phyloP scores from a whole-genome alignment of 2,888 invertebrate species.

The Molanna angustata region DNA sequence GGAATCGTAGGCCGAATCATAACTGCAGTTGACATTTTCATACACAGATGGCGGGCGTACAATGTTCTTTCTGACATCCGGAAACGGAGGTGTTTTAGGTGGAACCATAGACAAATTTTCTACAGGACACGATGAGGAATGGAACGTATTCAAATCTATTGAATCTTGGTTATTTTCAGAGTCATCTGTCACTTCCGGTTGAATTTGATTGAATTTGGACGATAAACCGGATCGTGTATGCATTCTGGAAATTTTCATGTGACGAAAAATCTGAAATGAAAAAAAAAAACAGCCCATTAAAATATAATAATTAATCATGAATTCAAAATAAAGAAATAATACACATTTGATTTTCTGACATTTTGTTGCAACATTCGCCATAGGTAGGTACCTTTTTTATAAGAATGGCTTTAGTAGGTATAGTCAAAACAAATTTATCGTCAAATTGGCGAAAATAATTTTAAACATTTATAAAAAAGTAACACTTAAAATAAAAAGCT shows the following conservation, averaged over 20 bases:
- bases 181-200: not conserved
- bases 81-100: conserved; percentile 20
- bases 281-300: too few species aligned
- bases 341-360: too few species aligned
- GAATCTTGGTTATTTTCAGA: not conserved
- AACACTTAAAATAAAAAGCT: too few species aligned
- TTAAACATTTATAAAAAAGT: too few species aligned
- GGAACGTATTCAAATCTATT: conserved; percentile 1
- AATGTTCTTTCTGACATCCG: not conserved
- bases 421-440: too few species aligned
- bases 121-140: not conserved
- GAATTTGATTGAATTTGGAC: conserved; percentile 6
- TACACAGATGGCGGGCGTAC: conserved; percentile 19
- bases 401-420: too few species aligned
- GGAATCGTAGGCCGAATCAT: conserved; percentile 49
- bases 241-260: conserved; percentile 7
- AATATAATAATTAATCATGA: too few species aligned
- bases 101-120: not conserved
- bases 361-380: too few species aligned
- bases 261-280: conserved; percentile 10
- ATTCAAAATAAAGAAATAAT: too few species aligned
- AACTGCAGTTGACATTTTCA: conserved; percentile 27
- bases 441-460: too few species aligned
- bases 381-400: too few species aligned
- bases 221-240: not conserved